Conservation (phyloP, 2,797 vertebrate genomes). For the Lophius americanus region DNA sequence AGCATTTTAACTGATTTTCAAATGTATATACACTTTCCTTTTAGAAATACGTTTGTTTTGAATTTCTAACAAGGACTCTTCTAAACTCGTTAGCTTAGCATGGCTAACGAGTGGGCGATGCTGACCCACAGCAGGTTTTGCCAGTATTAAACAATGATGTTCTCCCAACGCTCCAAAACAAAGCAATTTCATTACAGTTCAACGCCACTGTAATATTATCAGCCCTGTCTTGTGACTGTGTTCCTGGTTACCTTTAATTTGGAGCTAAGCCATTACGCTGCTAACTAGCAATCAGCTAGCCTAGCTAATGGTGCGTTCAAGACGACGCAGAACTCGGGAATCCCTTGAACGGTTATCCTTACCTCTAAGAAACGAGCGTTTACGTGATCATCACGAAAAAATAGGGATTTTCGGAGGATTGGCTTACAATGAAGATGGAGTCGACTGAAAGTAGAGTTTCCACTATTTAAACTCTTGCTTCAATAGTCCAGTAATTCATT, state of each 20-base stretch:
- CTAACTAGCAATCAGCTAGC: conserved; percentile 39
- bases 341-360: too few species aligned
- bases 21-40: conserved; percentile 24
- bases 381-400: too few species aligned
- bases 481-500: too few species aligned
- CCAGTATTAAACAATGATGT: too few species aligned
- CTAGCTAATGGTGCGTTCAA: conserved; percentile 60
- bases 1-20: conserved; percentile 25
- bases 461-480: too few species aligned
- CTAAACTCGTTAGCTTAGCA: conserved; percentile 58
- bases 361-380: too few species aligned
- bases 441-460: too few species aligned
- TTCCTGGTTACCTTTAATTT: neutral
- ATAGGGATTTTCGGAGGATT: too few species aligned
- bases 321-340: too few species aligned
- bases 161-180: too few species aligned
- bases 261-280: conserved; percentile 45
- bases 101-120: conserved; percentile 34
- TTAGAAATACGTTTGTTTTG: conserved; percentile 69
- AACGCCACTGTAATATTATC: neutral
- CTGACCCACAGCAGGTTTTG: neutral
- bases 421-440: too few species aligned
- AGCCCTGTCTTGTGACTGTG: too few species aligned
- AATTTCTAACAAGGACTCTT: conserved; percentile 59
- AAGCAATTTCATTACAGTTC: neutral